Conservation (phyloP, 2,113 vertebrate genomes). For the Cairina moschata region DNA sequence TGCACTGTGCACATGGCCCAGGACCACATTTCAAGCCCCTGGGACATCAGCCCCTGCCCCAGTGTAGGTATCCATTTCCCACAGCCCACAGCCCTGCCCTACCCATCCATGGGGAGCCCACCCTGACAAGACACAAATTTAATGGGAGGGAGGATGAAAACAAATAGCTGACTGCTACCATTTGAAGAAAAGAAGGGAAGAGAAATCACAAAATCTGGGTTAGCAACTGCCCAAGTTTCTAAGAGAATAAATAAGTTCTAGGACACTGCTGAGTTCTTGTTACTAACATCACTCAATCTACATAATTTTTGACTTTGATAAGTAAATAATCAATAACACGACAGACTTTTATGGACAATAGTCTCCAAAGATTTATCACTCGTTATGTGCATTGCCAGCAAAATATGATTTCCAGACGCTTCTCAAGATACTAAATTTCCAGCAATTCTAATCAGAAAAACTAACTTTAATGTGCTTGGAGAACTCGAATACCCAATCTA, state of each 20-base stretch:
- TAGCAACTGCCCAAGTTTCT: background rate
- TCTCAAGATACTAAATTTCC: background rate
- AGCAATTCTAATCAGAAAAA: background rate
- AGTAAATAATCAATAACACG: background rate
- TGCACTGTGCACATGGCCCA: rapidly evolving
- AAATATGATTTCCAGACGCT: background rate
- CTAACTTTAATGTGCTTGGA: constrained; percentile 16
- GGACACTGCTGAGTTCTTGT: rapidly evolving
- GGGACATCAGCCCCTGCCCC: rapidly evolving
- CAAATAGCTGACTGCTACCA: background rate
- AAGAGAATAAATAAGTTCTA: background rate
- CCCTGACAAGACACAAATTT: background rate
- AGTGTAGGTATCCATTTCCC: background rate
- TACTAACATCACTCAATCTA: background rate
- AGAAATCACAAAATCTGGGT: background rate
- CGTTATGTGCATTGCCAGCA: background rate
- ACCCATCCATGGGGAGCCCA: background rate
- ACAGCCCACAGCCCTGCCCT: background rate
- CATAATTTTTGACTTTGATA: background rate
- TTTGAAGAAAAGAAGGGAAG: background rate
- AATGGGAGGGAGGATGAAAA: background rate
- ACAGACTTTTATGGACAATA: background rate
- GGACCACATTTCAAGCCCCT: background rate
- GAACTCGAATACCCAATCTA: background rate
- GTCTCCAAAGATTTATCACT: background rate